Percentiles rank a stretch among this genome's conserved stretches.
phyloP scores from a whole-genome alignment of 1,140 invertebrate genomes.

The Campodea augens region DNA sequence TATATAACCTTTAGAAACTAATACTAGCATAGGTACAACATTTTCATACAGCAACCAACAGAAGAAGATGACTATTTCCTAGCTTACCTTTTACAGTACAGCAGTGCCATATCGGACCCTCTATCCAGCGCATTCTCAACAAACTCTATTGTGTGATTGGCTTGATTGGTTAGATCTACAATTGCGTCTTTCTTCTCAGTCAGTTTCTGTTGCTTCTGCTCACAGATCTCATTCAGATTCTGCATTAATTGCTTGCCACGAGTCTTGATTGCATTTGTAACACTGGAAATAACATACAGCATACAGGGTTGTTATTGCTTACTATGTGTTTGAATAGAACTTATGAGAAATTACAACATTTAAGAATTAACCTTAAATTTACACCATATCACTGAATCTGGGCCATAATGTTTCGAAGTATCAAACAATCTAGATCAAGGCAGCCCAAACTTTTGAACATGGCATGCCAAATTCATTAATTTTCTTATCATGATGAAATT shows the following conservation, averaged over 20 bases:
- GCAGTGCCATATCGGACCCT: slow-evolving; percentile 60
- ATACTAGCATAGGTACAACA: too few species aligned
- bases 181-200: slow-evolving; percentile 62
- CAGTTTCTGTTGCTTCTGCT: slow-evolving; percentile 58
- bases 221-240: slow-evolving; percentile 60
- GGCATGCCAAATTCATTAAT: too few species aligned
- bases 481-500: too few species aligned
- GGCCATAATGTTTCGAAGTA: too few species aligned
- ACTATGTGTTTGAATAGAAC: background rate
- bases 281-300: slow-evolving; percentile 26
- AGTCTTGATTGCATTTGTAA: slow-evolving; percentile 62
- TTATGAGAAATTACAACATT: too few species aligned
- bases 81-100: slow-evolving; percentile 61
- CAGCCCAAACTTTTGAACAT: too few species aligned
- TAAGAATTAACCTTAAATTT: background rate
- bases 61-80: slow-evolving; percentile 9
- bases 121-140: slow-evolving; percentile 53
- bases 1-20: too few species aligned
- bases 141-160: slow-evolving; percentile 70
- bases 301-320: background rate
- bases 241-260: slow-evolving; percentile 59
- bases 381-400: too few species aligned
- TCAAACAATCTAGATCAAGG: too few species aligned
- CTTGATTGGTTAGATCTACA: slow-evolving; percentile 53
- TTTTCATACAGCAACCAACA: too few species aligned